A percentile compares a stretch with the other conserved stretches of the same genome.
phyloP scores from a whole-genome alignment of 2,888 invertebrate genomes.

The Slavum lentiscoides region DNA sequence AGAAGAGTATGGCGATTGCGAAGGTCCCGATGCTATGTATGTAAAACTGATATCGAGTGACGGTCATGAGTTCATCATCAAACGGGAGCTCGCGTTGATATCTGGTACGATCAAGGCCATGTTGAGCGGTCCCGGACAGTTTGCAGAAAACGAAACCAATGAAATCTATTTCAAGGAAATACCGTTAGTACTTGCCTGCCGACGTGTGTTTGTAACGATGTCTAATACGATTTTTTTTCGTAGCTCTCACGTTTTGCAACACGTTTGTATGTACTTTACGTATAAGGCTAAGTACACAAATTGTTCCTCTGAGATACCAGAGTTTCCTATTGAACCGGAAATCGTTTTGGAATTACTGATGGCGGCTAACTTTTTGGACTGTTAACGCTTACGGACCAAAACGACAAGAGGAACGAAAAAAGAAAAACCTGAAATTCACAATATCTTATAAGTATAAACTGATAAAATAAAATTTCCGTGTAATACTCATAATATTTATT shows the following conservation, averaged over 20 bases:
- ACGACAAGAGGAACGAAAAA: too few species aligned
- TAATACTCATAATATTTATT: too few species aligned
- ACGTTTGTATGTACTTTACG: slow-evolving; percentile 99
- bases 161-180: slow-evolving; percentile 99
- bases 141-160: slow-evolving; percentile 98
- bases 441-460: not conserved
- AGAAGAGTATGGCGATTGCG: slow-evolving; percentile 83
- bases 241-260: slow-evolving; percentile 96
- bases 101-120: slow-evolving; percentile 98
- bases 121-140: slow-evolving; percentile 97
- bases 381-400: slow-evolving; percentile 65
- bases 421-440: not conserved
- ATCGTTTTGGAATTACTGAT: slow-evolving; percentile 96
- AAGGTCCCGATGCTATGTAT: slow-evolving; percentile 91
- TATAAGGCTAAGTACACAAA: slow-evolving; percentile 98
- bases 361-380: slow-evolving; percentile 99
- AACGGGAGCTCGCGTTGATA: slow-evolving; percentile 95
- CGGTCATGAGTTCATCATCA: slow-evolving; percentile 98
- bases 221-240: slow-evolving; percentile 27
- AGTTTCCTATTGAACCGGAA: slow-evolving; percentile 97
- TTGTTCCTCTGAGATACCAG: slow-evolving; percentile 99
- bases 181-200: slow-evolving; percentile 72
- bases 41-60: slow-evolving; percentile 57
- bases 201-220: not conserved
- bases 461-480: not conserved